Percentiles rank a stretch among this genome's conserved stretches.
These are phyloP conservation scores for Gibbula magus DNA, from an alignment of 2,888 invertebrate genomes.

Conservation along the genomic window DNA sequence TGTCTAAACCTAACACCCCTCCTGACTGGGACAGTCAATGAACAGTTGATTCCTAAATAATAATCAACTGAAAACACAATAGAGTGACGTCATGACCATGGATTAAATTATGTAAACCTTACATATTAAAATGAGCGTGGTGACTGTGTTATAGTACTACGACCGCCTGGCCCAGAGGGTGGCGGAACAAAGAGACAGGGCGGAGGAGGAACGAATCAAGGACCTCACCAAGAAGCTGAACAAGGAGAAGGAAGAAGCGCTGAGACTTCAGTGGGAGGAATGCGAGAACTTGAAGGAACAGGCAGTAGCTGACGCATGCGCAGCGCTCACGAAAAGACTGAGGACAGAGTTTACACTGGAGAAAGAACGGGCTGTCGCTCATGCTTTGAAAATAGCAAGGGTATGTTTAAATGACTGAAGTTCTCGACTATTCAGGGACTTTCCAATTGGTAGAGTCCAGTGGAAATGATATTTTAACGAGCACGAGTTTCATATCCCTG, in stretches of 20 bases:
- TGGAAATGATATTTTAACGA: too few relatives aligned
- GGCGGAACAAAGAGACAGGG: slow-evolving; percentile 64
- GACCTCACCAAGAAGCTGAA: slow-evolving; percentile 61
- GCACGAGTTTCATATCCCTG: too few relatives aligned
- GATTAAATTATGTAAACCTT: too few relatives aligned
- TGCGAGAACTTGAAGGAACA: slow-evolving; percentile 60
- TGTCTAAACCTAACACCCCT: too few relatives aligned
- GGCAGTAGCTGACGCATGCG: slow-evolving; percentile 65
- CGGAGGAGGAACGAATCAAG: slow-evolving; percentile 64
- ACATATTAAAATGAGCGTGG: too few relatives aligned
- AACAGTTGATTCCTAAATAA: too few relatives aligned
- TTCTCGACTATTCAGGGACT: neutral
- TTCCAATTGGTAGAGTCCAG: too few relatives aligned
- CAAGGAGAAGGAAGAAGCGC: slow-evolving; percentile 63
- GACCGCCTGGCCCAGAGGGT: slow-evolving; percentile 62
- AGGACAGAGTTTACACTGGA: slow-evolving; percentile 62
- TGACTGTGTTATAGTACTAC: slow-evolving; percentile 56
- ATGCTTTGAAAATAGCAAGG: slow-evolving; percentile 64
- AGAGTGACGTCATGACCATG: too few relatives aligned
- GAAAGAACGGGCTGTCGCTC: slow-evolving; percentile 62
- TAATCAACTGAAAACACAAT: too few relatives aligned
- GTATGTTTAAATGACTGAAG: slow-evolving; percentile 34
- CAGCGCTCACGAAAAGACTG: slow-evolving; percentile 52
- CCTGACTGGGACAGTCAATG: too few relatives aligned
- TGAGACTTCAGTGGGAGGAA: slow-evolving; percentile 63